Conservation (phyloP, 2,888 invertebrate genomes). For the Nowickia ferox region DNA sequence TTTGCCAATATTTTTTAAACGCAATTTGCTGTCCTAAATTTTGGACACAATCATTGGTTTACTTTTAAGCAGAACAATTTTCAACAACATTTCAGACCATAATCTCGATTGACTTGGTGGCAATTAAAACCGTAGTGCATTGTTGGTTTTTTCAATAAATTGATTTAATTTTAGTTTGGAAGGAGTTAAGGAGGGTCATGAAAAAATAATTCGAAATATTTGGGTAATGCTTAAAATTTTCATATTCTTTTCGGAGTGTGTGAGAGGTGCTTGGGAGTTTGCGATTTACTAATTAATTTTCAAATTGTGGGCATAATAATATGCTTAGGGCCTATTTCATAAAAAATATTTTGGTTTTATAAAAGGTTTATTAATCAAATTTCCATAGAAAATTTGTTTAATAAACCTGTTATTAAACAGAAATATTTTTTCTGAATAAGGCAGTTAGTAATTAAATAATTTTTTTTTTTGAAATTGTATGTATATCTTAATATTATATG, state of each 20-base stretch:
- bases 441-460: conserved; percentile 37
- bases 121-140: conserved; percentile 17
- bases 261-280: conserved; percentile 1
- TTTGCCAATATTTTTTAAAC: no score
- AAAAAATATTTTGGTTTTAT: no score
- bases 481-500: conserved; percentile 47
- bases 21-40: no score
- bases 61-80: no score
- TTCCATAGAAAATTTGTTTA: no score
- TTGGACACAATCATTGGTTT: no score
- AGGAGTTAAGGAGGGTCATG: neutral
- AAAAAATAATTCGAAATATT: neutral
- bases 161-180: neutral
- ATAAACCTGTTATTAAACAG: no score
- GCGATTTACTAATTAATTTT: conserved; percentile 21
- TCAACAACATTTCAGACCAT: neutral
- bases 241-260: neutral
- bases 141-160: neutral
- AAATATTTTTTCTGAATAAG: no score
- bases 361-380: no score
- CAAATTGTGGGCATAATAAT: conserved; percentile 52
- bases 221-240: neutral
- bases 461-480: conserved; percentile 21
- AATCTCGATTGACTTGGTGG: neutral
- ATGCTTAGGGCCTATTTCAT: no score